Conservation (phyloP, 2,888 invertebrate genomes). For the Heliconius ismenius region DNA sequence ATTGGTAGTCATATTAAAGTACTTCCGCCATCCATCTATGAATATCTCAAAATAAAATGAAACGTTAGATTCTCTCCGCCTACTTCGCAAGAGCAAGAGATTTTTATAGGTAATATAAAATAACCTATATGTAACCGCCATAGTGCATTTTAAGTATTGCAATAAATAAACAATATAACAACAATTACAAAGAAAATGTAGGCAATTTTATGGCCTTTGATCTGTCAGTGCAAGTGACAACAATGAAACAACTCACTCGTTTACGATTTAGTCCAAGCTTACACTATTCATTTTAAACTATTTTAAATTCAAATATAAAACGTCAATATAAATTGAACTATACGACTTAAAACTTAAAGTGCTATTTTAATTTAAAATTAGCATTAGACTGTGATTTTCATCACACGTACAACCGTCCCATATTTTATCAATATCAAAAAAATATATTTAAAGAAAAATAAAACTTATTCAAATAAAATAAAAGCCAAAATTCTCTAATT, state of each 20-base stretch:
- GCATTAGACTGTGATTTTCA: neutral
- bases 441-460: neutral
- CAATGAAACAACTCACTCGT: slow-evolving; percentile 43
- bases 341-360: neutral
- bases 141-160: neutral
- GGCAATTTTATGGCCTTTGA: slow-evolving; percentile 34
- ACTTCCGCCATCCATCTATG: too few relatives aligned
- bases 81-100: too few relatives aligned
- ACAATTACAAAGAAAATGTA: slow-evolving; percentile 31
- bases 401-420: neutral
- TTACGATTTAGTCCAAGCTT: slow-evolving; percentile 41
- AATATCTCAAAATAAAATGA: too few relatives aligned
- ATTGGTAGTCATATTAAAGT: too few relatives aligned
- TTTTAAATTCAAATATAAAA: slow-evolving; percentile 14
- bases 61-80: neutral
- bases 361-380: slow-evolving; percentile 5
- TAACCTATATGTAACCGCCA: too few relatives aligned
- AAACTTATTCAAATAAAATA: neutral
- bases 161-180: slow-evolving; percentile 12
- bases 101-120: too few relatives aligned
- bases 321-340: neutral
- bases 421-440: neutral
- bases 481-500: neutral
- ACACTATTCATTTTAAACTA: slow-evolving; percentile 28
- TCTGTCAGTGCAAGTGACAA: slow-evolving; percentile 44